Conservation (phyloP, 2,113 vertebrate genomes). For the Notarius lentiginosus region DNA sequence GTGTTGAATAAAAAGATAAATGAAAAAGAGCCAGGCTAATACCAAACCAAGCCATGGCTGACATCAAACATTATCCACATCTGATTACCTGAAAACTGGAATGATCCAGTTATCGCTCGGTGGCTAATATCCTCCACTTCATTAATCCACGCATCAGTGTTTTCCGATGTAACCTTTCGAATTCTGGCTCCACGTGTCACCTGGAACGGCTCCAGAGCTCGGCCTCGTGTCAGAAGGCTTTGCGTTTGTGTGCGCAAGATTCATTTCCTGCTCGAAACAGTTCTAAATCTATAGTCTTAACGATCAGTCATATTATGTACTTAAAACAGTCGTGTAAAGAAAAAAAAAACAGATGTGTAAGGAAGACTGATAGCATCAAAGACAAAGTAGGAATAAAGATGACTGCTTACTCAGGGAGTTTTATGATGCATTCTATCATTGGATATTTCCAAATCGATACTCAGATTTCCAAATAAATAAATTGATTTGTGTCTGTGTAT, state of each 20-base stretch:
- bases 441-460: neutral
- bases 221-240: neutral
- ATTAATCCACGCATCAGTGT: slow-evolving; percentile 20
- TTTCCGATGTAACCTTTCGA: slow-evolving; percentile 17
- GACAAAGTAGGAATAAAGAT: neutral
- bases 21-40: neutral
- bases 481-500: neutral
- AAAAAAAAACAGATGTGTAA: neutral
- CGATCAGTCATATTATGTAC: no score
- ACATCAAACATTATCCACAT: neutral
- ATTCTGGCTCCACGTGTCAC: neutral
- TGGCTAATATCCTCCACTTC: slow-evolving; percentile 31
- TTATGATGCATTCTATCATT: neutral
- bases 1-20: slow-evolving; percentile 14
- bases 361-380: neutral
- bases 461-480: neutral
- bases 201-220: slow-evolving; percentile 14
- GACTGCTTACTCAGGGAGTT: neutral
- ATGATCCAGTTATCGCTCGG: slow-evolving; percentile 17
- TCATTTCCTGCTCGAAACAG: slow-evolving; percentile 25
- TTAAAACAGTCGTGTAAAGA: neutral
- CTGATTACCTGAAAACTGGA: slow-evolving; percentile 5
- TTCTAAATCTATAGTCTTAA: neutral
- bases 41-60: neutral
- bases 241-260: neutral